Percentiles rank a stretch among this genome's conserved stretches.
phyloP scores from a whole-genome alignment of 2,888 invertebrate species.

The Chymomyza caudatula region DNA sequence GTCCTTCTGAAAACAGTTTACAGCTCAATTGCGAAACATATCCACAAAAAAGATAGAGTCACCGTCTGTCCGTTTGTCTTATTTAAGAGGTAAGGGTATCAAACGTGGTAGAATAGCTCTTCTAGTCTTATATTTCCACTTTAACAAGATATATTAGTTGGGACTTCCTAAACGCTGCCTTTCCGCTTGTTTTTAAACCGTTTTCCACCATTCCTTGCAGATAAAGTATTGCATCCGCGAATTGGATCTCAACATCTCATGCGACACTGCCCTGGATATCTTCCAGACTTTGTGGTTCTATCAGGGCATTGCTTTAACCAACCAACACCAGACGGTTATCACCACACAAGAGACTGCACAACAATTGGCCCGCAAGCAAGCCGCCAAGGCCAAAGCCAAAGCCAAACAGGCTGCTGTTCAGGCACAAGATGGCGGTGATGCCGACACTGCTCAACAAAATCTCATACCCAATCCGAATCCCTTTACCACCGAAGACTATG shows the following conservation, averaged over 20 bases:
- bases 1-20: too few species aligned
- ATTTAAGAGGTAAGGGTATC: too few species aligned
- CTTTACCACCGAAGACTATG: constrained; percentile 77
- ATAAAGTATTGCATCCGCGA: constrained; percentile 77
- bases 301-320: constrained; percentile 73
- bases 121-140: too few species aligned
- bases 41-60: too few species aligned
- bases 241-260: constrained; percentile 76
- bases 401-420: constrained; percentile 45
- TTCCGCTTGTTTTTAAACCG: too few species aligned
- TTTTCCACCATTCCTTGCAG: constrained; percentile 30
- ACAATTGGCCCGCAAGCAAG: constrained; percentile 48
- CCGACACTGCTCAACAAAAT: constrained; percentile 40
- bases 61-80: too few species aligned
- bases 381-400: constrained; percentile 55
- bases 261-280: constrained; percentile 76
- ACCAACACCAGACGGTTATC: constrained; percentile 71
- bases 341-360: constrained; percentile 64
- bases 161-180: too few species aligned
- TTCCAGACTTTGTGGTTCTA: constrained; percentile 77
- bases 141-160: too few species aligned
- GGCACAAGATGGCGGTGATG: constrained; percentile 42
- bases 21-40: too few species aligned
- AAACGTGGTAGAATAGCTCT: too few species aligned
- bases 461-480: constrained; percentile 73